A percentile compares a stretch with the other conserved stretches of the same genome.
These are phyloP conservation scores for Hydrotaea diabolus DNA, from an alignment of 2,888 invertebrate species.

Conservation along the genomic window DNA sequence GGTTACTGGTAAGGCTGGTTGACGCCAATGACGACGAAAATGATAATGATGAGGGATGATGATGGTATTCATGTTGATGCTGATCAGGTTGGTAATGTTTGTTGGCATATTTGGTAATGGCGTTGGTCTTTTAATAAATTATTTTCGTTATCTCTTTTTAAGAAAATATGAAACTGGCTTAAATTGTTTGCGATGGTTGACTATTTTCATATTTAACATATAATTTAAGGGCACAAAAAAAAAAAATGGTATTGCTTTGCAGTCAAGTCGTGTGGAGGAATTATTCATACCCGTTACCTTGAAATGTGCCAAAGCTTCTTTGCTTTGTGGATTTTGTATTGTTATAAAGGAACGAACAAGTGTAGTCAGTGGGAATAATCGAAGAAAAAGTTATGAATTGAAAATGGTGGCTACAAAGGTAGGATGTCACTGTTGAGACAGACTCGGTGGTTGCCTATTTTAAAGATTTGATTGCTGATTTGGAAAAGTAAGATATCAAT, in stretches of 20 bases:
- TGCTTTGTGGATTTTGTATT: neutral
- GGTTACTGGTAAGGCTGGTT: neutral
- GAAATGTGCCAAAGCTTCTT: constrained; percentile 14
- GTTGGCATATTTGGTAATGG: neutral
- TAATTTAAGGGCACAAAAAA: neutral
- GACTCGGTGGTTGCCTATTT: too few relatives aligned
- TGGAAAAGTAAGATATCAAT: too few relatives aligned
- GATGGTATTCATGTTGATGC: neutral
- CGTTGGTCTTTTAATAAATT: constrained; percentile 14
- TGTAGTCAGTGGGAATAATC: constrained; percentile 20
- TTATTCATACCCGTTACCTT: constrained; percentile 15
- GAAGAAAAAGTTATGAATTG: neutral
- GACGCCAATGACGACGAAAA: neutral
- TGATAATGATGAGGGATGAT: too few relatives aligned
- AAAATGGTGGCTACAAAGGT: neutral
- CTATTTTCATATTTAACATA: neutral
- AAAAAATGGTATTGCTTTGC: neutral
- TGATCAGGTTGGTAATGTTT: neutral
- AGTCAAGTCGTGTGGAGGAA: neutral
- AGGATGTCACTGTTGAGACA: neutral
- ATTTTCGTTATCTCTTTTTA: neutral
- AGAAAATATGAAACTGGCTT: neutral
- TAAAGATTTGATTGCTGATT: neutral
- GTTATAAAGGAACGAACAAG: neutral
- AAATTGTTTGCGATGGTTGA: neutral